Base-by-base conservation (phyloP, 2,113 vertebrate species). In the Calonectris borealis region DNA sequence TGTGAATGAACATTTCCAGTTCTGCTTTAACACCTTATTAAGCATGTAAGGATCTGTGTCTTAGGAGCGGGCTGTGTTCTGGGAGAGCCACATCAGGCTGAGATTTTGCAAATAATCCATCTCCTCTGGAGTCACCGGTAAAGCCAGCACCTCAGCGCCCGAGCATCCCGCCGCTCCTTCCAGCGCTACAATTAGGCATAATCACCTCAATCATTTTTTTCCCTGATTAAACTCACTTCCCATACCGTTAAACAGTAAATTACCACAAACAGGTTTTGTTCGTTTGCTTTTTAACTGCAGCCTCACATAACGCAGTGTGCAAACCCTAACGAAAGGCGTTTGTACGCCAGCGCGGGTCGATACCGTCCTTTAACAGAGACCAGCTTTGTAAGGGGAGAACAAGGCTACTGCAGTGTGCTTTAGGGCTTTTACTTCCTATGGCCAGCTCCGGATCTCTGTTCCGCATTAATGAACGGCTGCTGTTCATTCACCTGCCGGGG, bases 351-450 rank as follows among this genome's bases (percentile, higher is more conserved):
- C 0, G 14, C 5, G 64, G 57, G 88, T 46, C 3, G 9, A 88
- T 58, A 90, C 61, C 7, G 2, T 64, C 42, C 62, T 54, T 82
- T 69, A 94, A 96, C 94, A 93, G 86, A 94, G 86, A 95, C 93
- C 61, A 86, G 93, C 88, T 97, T 96, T 97, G 93, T 97, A 32
- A 83, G 57, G 77, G 75, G 75, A 96, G 91, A 97, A 95, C 84
- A 95, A 96, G 94, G 94, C 66, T 82, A 80, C 76, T 82, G 83
- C 83, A 95, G 86, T 96, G 72, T 54, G 86, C 90, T 96, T 48
- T 36, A 8, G 79, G 90, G 91, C 58, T 95, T 88, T 87, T 44
- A 20, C 79, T 96, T 97, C 88, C 93, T 84, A 77, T 26, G 73
- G 66, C 54, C 94, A 90, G 82, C 10, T 5, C 95, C 20, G 17